Percentiles rank a stretch among this genome's conserved stretches.
Conservation (phyloP, 2,113 vertebrate genomes). For the Meriones unguiculatus region DNA sequence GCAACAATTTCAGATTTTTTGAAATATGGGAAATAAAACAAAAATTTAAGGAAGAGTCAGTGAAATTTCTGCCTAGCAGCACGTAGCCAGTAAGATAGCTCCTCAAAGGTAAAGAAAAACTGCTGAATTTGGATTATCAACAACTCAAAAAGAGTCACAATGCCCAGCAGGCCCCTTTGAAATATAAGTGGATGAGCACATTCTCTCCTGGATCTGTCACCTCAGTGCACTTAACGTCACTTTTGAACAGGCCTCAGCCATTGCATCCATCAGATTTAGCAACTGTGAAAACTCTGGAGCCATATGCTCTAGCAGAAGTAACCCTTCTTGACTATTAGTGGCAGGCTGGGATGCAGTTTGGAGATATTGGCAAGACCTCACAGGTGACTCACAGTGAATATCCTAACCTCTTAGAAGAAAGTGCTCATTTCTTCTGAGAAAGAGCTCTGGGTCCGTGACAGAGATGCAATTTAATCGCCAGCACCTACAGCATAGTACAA, state of each 20-base stretch:
- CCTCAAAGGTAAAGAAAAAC: neutral
- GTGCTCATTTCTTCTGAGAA: neutral
- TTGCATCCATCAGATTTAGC: neutral
- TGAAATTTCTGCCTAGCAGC: neutral
- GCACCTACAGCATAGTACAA: neutral
- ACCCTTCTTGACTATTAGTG: neutral
- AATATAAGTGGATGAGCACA: neutral
- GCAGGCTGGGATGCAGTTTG: neutral
- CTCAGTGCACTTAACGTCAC: neutral
- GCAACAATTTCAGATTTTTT: neutral
- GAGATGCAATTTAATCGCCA: neutral
- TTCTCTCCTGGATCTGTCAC: neutral
- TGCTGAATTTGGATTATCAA: neutral
- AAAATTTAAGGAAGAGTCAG: neutral
- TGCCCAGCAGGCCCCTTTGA: neutral
- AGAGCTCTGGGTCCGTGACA: neutral
- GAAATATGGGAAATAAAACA: neutral
- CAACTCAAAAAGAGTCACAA: neutral
- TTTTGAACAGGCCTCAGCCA: neutral
- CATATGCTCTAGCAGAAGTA: neutral
- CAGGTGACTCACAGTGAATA: neutral
- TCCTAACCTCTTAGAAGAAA: neutral
- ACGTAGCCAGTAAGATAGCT: neutral
- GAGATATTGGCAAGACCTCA: neutral
- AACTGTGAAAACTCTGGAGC: neutral